These are phyloP conservation scores for Tautogolabrus adspersus DNA, from an alignment of 2,113 vertebrate genomes.

Conservation along the genomic window DNA sequence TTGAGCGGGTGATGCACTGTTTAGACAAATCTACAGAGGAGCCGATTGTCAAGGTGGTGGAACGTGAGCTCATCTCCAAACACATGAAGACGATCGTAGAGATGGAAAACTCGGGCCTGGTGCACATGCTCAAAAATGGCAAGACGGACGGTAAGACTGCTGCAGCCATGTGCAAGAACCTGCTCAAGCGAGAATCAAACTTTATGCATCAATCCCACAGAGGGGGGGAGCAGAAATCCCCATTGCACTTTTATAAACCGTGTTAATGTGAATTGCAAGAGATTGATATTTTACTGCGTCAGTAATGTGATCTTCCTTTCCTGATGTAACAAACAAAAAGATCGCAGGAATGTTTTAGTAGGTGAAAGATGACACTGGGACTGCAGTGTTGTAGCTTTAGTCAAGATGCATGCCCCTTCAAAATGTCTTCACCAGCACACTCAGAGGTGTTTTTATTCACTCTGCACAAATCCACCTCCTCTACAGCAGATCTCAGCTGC, in stretches of 20 bases:
- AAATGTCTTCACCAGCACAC: neutral
- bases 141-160: slow-evolving; percentile 94
- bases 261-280: slow-evolving; percentile 14
- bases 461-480: neutral
- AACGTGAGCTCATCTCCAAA: slow-evolving; percentile 98
- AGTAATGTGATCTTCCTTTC: neutral
- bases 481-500: slow-evolving; percentile 11
- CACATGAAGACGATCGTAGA: slow-evolving; percentile 99
- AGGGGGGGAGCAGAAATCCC: neutral
- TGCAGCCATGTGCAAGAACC: neutral
- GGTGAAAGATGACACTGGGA: slow-evolving; percentile 4
- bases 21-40: slow-evolving; percentile 98
- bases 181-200: neutral
- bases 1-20: slow-evolving; percentile 98
- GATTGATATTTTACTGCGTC: neutral
- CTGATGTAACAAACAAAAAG: neutral
- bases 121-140: slow-evolving; percentile 99
- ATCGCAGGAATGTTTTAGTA: slow-evolving; percentile 7
- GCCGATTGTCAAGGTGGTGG: slow-evolving; percentile 98
- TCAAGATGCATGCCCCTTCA: neutral
- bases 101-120: slow-evolving; percentile 99
- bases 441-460: neutral
- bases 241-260: neutral
- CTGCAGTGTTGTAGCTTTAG: neutral
- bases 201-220: neutral